Evolutionary conservation across 2,113 vertebrate genomes (phyloP).

Genomic region (Cavia aperea): DNA sequence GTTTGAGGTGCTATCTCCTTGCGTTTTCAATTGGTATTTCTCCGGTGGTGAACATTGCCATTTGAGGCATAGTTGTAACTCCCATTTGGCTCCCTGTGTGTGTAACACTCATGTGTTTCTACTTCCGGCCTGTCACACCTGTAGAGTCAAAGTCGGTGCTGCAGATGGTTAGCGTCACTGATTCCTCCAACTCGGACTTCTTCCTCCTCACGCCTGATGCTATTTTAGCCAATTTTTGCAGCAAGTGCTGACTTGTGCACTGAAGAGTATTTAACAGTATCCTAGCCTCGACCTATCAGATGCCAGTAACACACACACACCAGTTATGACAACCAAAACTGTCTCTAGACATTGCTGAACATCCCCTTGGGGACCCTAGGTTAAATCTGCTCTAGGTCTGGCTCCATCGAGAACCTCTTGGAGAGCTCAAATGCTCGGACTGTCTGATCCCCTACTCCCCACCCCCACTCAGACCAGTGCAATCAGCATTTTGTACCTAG

Average conservation of each 20-base stretch:
- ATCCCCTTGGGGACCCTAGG: not conserved
- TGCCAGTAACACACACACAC: not conserved
- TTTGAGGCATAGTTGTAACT: constrained; percentile 5
- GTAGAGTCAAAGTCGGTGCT: not conserved
- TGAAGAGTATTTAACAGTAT: not conserved
- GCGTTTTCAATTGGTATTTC: not conserved
- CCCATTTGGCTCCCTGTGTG: not conserved
- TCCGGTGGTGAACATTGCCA: not conserved
- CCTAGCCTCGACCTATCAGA: not conserved
- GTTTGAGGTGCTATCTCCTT: not conserved
- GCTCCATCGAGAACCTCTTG: not conserved
- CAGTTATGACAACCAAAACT: no score
- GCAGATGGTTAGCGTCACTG: not conserved
- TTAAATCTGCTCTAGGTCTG: not conserved
- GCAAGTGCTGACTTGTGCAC: rapidly evolving
- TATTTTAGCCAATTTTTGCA: not conserved
- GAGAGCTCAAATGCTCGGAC: not conserved
- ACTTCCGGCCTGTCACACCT: not conserved
- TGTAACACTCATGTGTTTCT: rapidly evolving
- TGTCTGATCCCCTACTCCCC: not conserved
- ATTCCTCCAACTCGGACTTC: not conserved
- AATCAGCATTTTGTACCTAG: not conserved
- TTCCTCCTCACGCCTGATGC: not conserved
- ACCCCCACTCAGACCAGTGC: rapidly evolving
- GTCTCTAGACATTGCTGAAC: not conserved